These are phyloP conservation scores for Sebastes goodei DNA, from an alignment of 2,797 vertebrate genomes.

Conservation along the genomic window DNA sequence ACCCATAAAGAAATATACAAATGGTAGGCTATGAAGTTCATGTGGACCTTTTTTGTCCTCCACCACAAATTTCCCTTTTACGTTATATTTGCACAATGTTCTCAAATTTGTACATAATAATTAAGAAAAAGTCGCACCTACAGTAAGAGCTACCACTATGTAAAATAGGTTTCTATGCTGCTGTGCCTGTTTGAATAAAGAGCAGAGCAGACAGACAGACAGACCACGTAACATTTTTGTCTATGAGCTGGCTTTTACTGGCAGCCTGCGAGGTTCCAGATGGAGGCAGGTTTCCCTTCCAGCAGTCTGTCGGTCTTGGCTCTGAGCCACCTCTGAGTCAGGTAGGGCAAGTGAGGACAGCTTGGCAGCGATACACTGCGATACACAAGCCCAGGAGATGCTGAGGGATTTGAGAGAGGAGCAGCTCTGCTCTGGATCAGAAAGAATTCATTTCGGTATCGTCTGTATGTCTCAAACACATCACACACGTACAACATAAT, in stretches of 20 bases:
- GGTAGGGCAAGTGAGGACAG: constrained; percentile 71
- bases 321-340: constrained; percentile 58
- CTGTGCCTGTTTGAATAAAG: neutral
- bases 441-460: constrained; percentile 27
- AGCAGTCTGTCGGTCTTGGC: constrained; percentile 67
- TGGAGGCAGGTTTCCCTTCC: constrained; percentile 60
- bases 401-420: constrained; percentile 43
- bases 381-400: constrained; percentile 48
- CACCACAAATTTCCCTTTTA: neutral
- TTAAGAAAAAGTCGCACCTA: neutral
- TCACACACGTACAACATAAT: neutral
- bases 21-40: no score
- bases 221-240: constrained; percentile 24
- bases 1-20: neutral
- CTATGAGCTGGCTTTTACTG: constrained; percentile 22
- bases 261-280: constrained; percentile 62
- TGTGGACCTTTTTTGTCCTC: neutral
- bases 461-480: constrained; percentile 3
- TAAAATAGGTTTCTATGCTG: neutral
- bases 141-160: no score
- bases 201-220: neutral
- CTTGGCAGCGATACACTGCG: constrained; percentile 51
- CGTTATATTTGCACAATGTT: neutral
- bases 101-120: neutral
- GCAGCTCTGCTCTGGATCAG: constrained; percentile 49